These are phyloP conservation scores for Temnothorax rugatulus DNA, from an alignment of 2,888 invertebrate species.

Conservation along the genomic window DNA sequence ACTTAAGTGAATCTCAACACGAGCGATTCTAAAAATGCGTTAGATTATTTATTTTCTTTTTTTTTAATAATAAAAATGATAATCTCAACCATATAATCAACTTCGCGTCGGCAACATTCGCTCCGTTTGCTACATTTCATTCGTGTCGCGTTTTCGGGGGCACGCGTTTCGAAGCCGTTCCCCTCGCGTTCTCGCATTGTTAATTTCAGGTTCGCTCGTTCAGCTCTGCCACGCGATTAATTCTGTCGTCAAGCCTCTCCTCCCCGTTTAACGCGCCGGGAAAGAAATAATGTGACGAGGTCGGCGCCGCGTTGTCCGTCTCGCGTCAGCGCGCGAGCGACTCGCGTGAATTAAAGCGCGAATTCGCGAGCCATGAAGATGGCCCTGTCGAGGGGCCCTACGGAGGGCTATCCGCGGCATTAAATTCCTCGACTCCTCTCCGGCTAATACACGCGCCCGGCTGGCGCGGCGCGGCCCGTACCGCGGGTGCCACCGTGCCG, in stretches of 20 bases:
- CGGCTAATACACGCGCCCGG: neutral
- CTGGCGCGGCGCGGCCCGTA: neutral
- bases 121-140: neutral
- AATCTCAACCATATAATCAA: neutral
- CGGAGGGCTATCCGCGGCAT: neutral
- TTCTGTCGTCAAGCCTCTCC: neutral
- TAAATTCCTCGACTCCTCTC: constrained; percentile 33
- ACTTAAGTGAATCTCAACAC: too few relatives aligned
- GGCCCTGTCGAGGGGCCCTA: neutral
- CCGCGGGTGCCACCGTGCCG: constrained; percentile 69
- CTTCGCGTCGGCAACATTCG: neutral
- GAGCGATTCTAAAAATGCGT: neutral
- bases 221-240: neutral
- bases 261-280: neutral
- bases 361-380: neutral
- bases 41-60: neutral
- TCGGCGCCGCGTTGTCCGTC: constrained; percentile 6
- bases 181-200: neutral
- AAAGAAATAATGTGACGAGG: constrained; percentile 9
- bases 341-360: neutral
- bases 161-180: neutral
- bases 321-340: neutral
- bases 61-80: neutral
- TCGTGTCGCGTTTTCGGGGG: neutral
- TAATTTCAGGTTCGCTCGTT: neutral